Evolutionary conservation across 1,140 invertebrate species (phyloP).

Genomic region (Aphidius gifuensis): DNA sequence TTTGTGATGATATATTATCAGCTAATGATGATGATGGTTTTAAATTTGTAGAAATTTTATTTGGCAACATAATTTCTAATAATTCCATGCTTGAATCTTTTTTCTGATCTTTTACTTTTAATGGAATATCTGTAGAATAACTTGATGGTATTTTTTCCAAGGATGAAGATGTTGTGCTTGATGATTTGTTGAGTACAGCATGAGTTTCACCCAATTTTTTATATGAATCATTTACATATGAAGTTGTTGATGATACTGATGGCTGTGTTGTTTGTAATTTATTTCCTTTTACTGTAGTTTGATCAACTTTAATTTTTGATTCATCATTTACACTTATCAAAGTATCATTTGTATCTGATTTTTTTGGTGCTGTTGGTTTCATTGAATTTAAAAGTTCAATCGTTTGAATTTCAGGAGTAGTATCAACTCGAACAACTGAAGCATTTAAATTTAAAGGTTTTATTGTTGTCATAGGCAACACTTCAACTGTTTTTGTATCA

Average conservation of each 20-base stretch:
- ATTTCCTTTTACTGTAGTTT: not conserved
- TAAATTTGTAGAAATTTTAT: not conserved
- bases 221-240: conserved; percentile 34
- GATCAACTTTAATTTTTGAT: not conserved
- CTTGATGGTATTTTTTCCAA: not conserved
- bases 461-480: too few species aligned
- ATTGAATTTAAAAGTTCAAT: too few species aligned
- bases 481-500: not conserved
- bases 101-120: conserved; percentile 18
- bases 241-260: not conserved
- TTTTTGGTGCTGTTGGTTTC: too few species aligned
- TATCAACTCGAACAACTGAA: not conserved
- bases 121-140: not conserved
- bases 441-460: too few species aligned
- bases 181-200: too few species aligned
- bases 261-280: not conserved
- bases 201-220: conserved; percentile 34
- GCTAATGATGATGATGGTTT: conserved; percentile 11
- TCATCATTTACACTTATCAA: not conserved
- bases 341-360: too few species aligned
- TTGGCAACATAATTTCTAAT: not conserved
- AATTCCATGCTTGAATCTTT: conserved; percentile 21
- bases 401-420: not conserved
- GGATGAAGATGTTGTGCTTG: not conserved
- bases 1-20: conserved; percentile 2